Conservation (phyloP, 2,888 invertebrate species). For the Drosophila paranaensis region DNA sequence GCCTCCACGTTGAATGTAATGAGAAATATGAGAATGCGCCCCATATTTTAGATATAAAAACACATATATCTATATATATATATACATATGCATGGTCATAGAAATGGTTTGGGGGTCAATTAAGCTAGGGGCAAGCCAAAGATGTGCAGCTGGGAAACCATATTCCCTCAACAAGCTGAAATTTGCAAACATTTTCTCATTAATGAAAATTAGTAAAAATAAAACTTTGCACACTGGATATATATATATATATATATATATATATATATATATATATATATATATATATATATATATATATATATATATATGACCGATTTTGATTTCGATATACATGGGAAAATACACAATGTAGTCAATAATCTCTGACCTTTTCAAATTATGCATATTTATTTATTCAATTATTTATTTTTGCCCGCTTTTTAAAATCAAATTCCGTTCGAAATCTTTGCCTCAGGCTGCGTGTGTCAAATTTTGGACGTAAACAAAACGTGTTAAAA, state of each 20-base stretch:
- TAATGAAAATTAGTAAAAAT: neutral
- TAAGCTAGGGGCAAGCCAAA: constrained; percentile 30
- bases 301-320: neutral
- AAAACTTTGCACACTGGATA: neutral
- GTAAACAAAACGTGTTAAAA: constrained; percentile 68
- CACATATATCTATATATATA: neutral
- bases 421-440: constrained; percentile 28
- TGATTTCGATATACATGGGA: neutral
- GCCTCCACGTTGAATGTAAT: constrained; percentile 15
- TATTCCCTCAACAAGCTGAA: neutral
- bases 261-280: neutral
- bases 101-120: constrained; percentile 8
- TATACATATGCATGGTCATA: neutral
- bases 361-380: constrained; percentile 10
- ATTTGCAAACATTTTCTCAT: constrained; percentile 6
- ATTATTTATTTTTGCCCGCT: constrained; percentile 15
- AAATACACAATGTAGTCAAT: neutral
- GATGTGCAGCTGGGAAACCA: constrained; percentile 15
- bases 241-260: neutral
- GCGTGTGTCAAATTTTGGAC: constrained; percentile 48
- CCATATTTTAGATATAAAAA: neutral
- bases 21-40: constrained; percentile 33
- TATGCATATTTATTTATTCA: constrained; percentile 16
- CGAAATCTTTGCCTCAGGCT: constrained; percentile 34
- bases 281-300: neutral